These are phyloP conservation scores for Tribolium castaneum DNA, from an alignment of 1,140 invertebrate genomes.

Conservation along the genomic window DNA sequence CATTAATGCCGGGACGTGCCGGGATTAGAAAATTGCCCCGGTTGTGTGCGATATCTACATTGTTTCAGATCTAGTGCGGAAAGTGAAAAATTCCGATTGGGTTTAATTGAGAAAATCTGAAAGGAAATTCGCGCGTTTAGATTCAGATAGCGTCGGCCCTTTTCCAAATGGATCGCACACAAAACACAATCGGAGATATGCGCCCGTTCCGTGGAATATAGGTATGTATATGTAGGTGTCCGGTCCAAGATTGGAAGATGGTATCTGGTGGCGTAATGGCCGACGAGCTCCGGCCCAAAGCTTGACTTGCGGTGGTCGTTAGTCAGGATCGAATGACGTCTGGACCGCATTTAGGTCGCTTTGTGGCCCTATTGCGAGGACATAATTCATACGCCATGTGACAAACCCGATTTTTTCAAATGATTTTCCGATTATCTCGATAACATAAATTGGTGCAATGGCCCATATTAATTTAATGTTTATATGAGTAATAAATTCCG, in stretches of 20 bases:
- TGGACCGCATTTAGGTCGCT: not conserved
- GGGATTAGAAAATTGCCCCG: not conserved
- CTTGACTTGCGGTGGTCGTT: not conserved
- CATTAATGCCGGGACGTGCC: conserved; percentile 8
- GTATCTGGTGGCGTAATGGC: not conserved
- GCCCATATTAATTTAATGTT: not conserved
- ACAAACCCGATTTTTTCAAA: not conserved
- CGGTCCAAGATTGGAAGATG: conserved; percentile 30
- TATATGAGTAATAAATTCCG: not conserved
- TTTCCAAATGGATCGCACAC: conserved; percentile 8
- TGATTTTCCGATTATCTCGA: not conserved
- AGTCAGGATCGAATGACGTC: not conserved
- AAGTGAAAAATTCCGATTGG: not conserved
- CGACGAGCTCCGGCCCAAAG: not conserved
- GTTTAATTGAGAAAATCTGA: conserved; percentile 23
- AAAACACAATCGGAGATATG: conserved; percentile 27
- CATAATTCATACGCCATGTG: too few relatives aligned
- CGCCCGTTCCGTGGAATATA: not conserved
- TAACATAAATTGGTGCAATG: not conserved
- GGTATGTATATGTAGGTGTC: conserved; percentile 1
- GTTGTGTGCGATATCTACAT: not conserved
- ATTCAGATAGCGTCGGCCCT: conserved; percentile 21
- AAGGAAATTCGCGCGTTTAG: conserved; percentile 8
- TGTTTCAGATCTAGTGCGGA: not conserved
- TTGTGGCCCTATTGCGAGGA: not conserved